Conservation (phyloP, 2,888 invertebrate species). For the Ectemnius lituratus region DNA sequence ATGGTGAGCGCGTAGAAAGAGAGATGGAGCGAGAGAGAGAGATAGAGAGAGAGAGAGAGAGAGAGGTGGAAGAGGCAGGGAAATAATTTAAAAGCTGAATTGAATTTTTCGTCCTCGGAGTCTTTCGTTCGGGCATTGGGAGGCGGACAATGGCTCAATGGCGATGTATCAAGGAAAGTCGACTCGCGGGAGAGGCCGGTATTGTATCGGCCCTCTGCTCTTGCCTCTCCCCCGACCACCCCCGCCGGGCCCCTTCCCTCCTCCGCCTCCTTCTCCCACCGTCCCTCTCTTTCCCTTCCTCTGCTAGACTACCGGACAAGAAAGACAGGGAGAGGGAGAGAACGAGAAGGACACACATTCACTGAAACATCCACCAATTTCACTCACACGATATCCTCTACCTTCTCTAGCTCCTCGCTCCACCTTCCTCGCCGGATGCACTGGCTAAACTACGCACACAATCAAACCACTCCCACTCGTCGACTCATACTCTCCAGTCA, state of each 20-base stretch:
- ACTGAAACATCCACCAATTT: conserved; percentile 46
- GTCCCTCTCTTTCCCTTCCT: conserved; percentile 1
- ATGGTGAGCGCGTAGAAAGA: conserved; percentile 33
- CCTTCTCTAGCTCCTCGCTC: conserved; percentile 32
- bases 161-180: conserved; percentile 78
- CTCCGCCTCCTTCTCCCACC: no score
- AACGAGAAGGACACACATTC: conserved; percentile 35
- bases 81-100: conserved; percentile 78
- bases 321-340: no score
- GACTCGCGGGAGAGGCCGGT: conserved; percentile 76
- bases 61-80: conserved; percentile 57
- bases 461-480: conserved; percentile 27
- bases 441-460: conserved; percentile 36
- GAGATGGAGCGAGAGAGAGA: conserved; percentile 16
- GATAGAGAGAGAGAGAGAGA: conserved; percentile 8
- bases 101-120: conserved; percentile 77
- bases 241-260: neutral
- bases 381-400: conserved; percentile 32
- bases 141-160: conserved; percentile 78
- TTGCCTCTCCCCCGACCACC: conserved; percentile 53
- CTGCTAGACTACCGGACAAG: neutral
- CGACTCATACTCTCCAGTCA: conserved; percentile 54
- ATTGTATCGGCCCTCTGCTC: conserved; percentile 77
- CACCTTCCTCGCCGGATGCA: conserved; percentile 37
- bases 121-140: conserved; percentile 77